These are phyloP conservation scores for Drosophila sp. DNA, from an alignment of 1,140 invertebrate genomes.

Conservation along the genomic window DNA sequence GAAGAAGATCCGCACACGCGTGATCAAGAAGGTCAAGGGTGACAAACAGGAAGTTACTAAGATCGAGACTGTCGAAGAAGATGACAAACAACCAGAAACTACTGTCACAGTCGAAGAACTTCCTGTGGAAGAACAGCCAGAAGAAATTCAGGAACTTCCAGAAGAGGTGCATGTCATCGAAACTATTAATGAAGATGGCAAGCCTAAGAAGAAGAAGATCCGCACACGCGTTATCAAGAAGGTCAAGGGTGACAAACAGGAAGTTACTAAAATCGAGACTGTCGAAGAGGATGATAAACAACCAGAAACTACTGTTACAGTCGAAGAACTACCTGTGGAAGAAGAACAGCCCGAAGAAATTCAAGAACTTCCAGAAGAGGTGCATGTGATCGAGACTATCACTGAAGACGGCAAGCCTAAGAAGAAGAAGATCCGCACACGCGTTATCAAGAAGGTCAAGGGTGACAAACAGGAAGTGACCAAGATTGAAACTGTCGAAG, in stretches of 20 bases:
- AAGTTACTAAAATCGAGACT: constrained; percentile 62
- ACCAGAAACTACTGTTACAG: constrained; percentile 63
- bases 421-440: constrained; percentile 17
- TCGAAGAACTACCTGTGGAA: constrained; percentile 37
- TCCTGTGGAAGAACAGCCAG: not conserved
- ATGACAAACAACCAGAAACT: constrained; percentile 1
- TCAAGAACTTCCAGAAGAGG: constrained; percentile 66
- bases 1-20: constrained; percentile 13
- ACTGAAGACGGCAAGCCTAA: constrained; percentile 11
- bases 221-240: constrained; percentile 51
- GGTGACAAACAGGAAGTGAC: constrained; percentile 73
- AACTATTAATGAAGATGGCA: constrained; percentile 53
- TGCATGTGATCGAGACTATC: constrained; percentile 45
- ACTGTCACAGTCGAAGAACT: constrained; percentile 14
- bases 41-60: constrained; percentile 14
- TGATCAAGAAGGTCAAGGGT: constrained; percentile 11
- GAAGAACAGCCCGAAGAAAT: constrained; percentile 52
- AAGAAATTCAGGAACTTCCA: constrained; percentile 32
- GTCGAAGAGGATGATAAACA: constrained; percentile 70
- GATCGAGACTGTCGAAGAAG: constrained; percentile 1
- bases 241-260: constrained; percentile 39
- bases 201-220: constrained; percentile 52
- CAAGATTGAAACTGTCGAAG: constrained; percentile 71
- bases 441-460: constrained; percentile 69
- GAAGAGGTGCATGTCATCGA: constrained; percentile 70